Percentiles rank a stretch among this genome's conserved stretches.
Evolutionary conservation across 1,140 invertebrate species (phyloP).

Genomic region (Seison nebaliae): DNA sequence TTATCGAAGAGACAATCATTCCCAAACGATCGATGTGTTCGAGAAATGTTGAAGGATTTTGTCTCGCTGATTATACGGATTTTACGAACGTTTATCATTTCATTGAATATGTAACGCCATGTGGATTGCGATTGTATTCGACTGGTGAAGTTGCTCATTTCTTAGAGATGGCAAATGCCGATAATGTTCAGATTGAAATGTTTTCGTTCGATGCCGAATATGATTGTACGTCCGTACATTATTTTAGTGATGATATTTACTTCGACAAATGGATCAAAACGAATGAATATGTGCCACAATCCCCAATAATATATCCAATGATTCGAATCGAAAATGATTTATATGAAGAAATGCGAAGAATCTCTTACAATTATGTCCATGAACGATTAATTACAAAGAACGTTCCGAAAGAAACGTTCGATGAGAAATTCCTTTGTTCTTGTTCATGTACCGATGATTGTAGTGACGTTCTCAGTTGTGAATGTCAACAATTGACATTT

Average conservation of each 20-base stretch:
- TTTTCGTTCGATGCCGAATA: conserved; percentile 71
- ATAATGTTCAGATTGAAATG: conserved; percentile 53
- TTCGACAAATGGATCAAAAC: conserved; percentile 38
- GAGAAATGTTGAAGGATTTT: too few species aligned
- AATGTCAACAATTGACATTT: conserved; percentile 63
- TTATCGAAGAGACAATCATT: too few species aligned
- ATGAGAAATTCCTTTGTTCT: conserved; percentile 54
- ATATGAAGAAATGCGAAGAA: too few species aligned
- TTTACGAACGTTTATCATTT: too few species aligned
- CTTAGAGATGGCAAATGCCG: conserved; percentile 39
- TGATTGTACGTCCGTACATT: too few species aligned
- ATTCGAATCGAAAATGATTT: conserved; percentile 50
- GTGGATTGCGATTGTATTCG: conserved; percentile 48
- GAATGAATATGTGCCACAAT: conserved; percentile 51
- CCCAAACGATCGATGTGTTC: too few species aligned
- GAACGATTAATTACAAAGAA: conserved; percentile 51
- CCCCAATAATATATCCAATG: conserved; percentile 63
- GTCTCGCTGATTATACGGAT: too few species aligned
- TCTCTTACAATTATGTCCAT: too few species aligned
- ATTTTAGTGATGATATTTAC: conserved; percentile 47
- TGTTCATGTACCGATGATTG: conserved; percentile 77
- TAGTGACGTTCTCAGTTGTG: conserved; percentile 55
- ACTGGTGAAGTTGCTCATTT: conserved; percentile 52
- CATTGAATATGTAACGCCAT: conserved; percentile 65
- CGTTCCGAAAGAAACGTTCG: conserved; percentile 54